phyloP scores from a whole-genome alignment of 1,140 invertebrate species.

The Megalopta genalis region DNA sequence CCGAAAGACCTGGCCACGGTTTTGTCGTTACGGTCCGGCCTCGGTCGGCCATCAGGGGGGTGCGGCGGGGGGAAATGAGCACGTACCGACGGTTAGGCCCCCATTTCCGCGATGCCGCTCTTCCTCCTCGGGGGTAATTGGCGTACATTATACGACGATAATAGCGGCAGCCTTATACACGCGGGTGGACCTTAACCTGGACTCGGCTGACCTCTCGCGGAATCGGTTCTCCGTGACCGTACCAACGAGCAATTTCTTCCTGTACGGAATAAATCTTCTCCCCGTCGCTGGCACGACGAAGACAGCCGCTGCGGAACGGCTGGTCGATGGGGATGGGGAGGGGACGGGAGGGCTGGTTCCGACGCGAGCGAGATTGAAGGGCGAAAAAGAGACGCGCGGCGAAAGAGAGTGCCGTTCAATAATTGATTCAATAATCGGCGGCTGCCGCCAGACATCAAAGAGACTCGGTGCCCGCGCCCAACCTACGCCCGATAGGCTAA shows the following conservation, averaged over 20 bases:
- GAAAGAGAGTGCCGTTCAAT: slow-evolving; percentile 61
- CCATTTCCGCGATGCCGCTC: slow-evolving; percentile 56
- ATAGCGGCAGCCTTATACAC: slow-evolving; percentile 51
- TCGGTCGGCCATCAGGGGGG: no score
- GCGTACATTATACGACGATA: slow-evolving; percentile 61
- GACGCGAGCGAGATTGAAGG: slow-evolving; percentile 19
- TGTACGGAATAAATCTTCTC: slow-evolving; percentile 60
- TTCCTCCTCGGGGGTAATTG: slow-evolving; percentile 52
- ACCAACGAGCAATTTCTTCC: slow-evolving; percentile 55
- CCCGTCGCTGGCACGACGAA: slow-evolving; percentile 1
- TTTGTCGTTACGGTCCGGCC: no score
- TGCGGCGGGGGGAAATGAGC: slow-evolving; percentile 47
- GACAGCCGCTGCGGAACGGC: background rate
- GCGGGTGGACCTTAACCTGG: slow-evolving; percentile 48
- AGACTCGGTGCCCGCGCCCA: slow-evolving; percentile 36
- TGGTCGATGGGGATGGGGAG: background rate
- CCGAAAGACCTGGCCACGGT: no score
- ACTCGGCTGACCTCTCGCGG: slow-evolving; percentile 57
- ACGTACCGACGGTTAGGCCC: slow-evolving; percentile 60
- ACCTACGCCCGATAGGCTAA: slow-evolving; percentile 34
- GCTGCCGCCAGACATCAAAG: slow-evolving; percentile 68
- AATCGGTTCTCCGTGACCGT: slow-evolving; percentile 63
- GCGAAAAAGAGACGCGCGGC: slow-evolving; percentile 34
- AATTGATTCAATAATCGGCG: slow-evolving; percentile 71
- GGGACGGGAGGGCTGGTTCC: background rate